Evolutionary conservation across 2,113 vertebrate genomes (phyloP), one percentile per base, ranked within the genome.

Genomic region (Peromyscus californicus): DNA sequence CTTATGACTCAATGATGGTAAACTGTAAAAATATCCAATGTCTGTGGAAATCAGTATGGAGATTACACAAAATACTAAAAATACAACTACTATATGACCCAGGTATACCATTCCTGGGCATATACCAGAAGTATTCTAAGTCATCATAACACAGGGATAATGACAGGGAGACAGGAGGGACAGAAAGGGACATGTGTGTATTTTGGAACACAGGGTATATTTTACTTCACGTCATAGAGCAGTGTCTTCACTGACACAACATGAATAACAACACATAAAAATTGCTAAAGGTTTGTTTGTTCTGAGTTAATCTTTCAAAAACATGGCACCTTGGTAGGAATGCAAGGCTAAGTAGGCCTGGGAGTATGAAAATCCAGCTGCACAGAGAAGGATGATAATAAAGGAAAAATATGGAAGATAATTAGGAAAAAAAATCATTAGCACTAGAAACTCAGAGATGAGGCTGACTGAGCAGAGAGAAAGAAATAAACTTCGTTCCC

Each of bases 171-270:
- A n/a, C 1, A 36, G 16, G 33, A 70, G 45, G 12, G 42, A 36
- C 31, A 36, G 29, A 51, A 29, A 69, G 29, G 21, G 31, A 8
- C 29, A 51, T 1, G 4, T 69, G 22, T 51, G 5, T 33, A n/a
- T 87, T 54, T 70, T 70, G 85, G 36, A 54, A 11, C 21, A 70
- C 11, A 51, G 45, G 21, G 7, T 24, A 70, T 4, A 54, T 54
- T 88, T n/a, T 24, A 54, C 45, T 69, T 48, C 42, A 51, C 7
- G 10, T 36, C 8, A 13, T 16, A 9, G 10, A 51, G 6, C 29
- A 6, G 6, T n/a, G 10, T 36, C 11, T 48, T 2, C 21, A 26
- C 5, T 13, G 29, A 12, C 3, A n/a, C 17, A n/a, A 13, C n/a
- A 21, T 16, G 1, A 15, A 87, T 33, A 51, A 51, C 42, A 69